Evolutionary conservation across 2,797 vertebrate species (phyloP).

Genomic region (Acanthurus leucopareius): DNA sequence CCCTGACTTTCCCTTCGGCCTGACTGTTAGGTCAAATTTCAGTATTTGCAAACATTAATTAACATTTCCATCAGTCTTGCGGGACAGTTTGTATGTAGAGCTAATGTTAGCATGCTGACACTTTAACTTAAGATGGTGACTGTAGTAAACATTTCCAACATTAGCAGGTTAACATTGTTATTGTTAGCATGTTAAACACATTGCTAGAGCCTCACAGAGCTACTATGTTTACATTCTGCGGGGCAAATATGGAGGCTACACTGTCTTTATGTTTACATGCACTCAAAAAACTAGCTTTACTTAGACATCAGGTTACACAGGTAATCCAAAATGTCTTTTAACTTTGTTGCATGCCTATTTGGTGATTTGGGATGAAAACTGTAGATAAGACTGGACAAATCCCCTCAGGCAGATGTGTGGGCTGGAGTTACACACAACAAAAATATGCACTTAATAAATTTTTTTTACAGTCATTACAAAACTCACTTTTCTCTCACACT

Average conservation of each 20-base stretch:
- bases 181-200: neutral
- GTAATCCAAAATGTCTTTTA: neutral
- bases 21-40: too few relatives aligned
- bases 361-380: slow-evolving; percentile 9
- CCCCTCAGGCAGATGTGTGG: slow-evolving; percentile 33
- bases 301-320: neutral
- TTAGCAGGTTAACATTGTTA: neutral
- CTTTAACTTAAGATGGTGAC: neutral
- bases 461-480: slow-evolving; percentile 19
- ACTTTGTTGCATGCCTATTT: neutral
- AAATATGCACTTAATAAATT: slow-evolving; percentile 24
- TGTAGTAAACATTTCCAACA: neutral
- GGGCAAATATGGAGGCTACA: neutral
- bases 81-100: neutral
- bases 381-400: slow-evolving; percentile 19
- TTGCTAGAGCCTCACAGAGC: neutral
- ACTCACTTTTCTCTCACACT: slow-evolving; percentile 45
- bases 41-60: too few relatives aligned
- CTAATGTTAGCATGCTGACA: neutral
- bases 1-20: too few relatives aligned
- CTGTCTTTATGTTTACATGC: neutral
- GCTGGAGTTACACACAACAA: slow-evolving; percentile 27
- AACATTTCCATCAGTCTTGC: neutral
- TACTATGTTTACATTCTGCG: neutral
- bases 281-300: neutral